These are phyloP conservation scores for Ursus arctos DNA, from an alignment of 2,113 vertebrate genomes.

Conservation along the genomic window DNA sequence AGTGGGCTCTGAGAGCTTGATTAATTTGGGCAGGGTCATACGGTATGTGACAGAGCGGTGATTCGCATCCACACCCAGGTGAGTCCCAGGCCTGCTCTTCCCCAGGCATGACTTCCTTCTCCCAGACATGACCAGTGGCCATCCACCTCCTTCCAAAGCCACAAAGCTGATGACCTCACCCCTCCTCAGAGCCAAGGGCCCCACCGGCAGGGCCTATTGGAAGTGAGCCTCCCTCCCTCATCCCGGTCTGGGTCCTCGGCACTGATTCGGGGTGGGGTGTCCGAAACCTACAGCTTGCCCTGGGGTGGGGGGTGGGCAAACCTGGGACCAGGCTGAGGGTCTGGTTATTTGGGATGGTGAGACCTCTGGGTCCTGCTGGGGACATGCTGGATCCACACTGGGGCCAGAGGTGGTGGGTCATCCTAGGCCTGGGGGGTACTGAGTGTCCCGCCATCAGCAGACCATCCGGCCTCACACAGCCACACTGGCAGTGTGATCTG, in stretches of 20 bases:
- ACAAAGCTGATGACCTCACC: neutral
- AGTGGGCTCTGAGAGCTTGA: neutral
- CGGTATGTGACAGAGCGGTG: neutral
- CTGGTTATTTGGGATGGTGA: neutral
- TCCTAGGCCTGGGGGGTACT: too few species aligned
- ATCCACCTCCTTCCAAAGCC: neutral
- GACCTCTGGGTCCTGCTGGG: neutral
- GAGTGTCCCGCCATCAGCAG: too few species aligned
- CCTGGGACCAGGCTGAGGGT: neutral
- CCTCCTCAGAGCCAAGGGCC: neutral
- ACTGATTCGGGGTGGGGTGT: too few species aligned
- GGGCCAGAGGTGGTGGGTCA: neutral
- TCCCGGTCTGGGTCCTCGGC: neutral
- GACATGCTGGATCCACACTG: neutral
- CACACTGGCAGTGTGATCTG: neutral
- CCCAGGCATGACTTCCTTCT: neutral
- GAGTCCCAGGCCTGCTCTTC: neutral
- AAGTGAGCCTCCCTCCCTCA: neutral
- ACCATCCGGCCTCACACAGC: neutral
- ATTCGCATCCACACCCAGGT: neutral
- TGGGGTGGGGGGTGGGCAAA: neutral
- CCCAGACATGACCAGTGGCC: neutral
- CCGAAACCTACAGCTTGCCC: neutral
- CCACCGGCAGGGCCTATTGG: too few species aligned
- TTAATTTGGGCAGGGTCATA: neutral